These are phyloP conservation scores for Cyprinodon brontotheroides DNA, from an alignment of 2,113 vertebrate genomes.

Conservation along the genomic window DNA sequence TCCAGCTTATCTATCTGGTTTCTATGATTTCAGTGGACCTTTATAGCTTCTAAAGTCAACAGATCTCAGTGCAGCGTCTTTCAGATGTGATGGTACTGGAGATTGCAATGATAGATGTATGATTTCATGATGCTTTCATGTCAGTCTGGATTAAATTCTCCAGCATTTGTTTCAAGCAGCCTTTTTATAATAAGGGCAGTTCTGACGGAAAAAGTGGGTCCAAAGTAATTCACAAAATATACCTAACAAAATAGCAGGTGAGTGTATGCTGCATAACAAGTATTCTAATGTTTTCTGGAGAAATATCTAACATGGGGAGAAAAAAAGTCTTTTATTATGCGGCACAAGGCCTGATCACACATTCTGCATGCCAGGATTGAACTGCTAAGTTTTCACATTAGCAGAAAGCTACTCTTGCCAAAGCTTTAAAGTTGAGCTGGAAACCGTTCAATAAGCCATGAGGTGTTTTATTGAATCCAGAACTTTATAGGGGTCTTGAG, in stretches of 20 bases:
- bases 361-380: too few species aligned
- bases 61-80: too few species aligned
- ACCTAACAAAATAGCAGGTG: not conserved
- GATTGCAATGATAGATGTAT: too few species aligned
- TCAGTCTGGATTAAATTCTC: too few species aligned
- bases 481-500: not conserved
- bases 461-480: constrained; percentile 12
- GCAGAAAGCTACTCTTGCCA: not conserved
- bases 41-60: too few species aligned
- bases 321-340: not conserved
- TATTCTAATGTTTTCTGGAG: not conserved
- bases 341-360: not conserved
- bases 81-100: too few species aligned
- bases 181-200: too few species aligned
- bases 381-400: not conserved
- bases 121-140: too few species aligned
- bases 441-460: constrained; percentile 1
- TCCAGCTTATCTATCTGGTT: not conserved
- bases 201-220: not conserved
- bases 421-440: constrained; percentile 13
- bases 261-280: not conserved
- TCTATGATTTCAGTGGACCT: too few species aligned
- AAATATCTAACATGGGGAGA: not conserved
- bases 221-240: not conserved
- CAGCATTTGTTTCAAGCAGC: too few species aligned